Evolutionary conservation across 2,113 vertebrate species (phyloP), one percentile per base, ranked within the genome.

Genomic region (Tangachromis dhanisi): DNA sequence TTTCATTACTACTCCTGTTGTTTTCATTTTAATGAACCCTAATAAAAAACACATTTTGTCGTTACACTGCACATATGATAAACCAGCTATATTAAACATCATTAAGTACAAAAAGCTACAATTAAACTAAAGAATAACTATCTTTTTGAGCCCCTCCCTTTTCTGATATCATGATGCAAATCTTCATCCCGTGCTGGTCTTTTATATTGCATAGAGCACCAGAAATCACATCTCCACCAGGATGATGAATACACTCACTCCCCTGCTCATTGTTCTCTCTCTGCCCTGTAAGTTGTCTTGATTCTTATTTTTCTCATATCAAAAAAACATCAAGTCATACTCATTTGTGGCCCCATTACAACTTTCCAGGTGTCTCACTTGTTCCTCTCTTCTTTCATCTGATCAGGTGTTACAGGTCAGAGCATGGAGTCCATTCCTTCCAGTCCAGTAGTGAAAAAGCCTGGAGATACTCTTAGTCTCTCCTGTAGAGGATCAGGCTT

Each of bases 401-500:
- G 29, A 33, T 61, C 29, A 61, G 57, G 3, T 61, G 57, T 61
- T 61, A 33, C 57, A 33, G 8, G 55, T 59, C 55, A 59, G 55
- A 59, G 55, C 8, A 59, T 61, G 57, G 57, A 61, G 57, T 61
- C 57, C 29, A 10, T 61, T 61, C 57, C 57, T 31, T 61, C 57
- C 57, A 61, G 54, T 57, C 54, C 42, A 14, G 13, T 45, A 57
- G 24, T 26, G 54, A 57, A 57, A 57, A 57, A 14, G 0, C 24
- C 54, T 57, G 54, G 54, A 3, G 54, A 57, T 35, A 68, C 88
- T 47, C 45, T 95, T 24, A 93, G 29, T 83, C 81, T 95, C 1
- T 61, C 57, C 14, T 33, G 57, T 33, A 61, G 14, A 31, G 57
- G 26, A 33, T 61, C 57, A 17, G 29, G 82, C 29, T 86, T 81